Evolutionary conservation across 1,140 invertebrate species (phyloP).

Genomic region (Globodera ellingtonae): DNA sequence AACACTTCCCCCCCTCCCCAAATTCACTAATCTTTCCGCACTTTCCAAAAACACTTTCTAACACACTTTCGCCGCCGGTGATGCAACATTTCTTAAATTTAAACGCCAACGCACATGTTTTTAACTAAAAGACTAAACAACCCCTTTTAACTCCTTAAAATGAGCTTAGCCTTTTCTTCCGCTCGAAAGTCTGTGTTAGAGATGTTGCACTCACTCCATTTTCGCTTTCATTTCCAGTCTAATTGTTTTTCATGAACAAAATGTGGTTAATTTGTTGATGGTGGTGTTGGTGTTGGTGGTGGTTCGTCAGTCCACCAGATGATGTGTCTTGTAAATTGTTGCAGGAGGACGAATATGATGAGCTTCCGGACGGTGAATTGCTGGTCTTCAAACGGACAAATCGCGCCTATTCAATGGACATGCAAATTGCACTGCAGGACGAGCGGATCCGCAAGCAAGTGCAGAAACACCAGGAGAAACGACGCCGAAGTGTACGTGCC

Average conservation of each 20-base stretch:
- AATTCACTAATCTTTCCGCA: too few relatives aligned
- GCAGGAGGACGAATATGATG: background rate
- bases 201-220: background rate
- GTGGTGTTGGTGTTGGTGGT: background rate
- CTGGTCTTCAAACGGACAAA: slow-evolving; percentile 32
- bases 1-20: too few relatives aligned
- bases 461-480: slow-evolving; percentile 35
- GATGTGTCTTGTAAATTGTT: background rate
- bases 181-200: too few relatives aligned
- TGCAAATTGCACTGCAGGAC: slow-evolving; percentile 57
- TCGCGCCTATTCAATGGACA: slow-evolving; percentile 62
- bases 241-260: too few relatives aligned
- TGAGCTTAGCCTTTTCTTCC: too few relatives aligned
- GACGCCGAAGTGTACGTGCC: slow-evolving; percentile 45
- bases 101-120: too few relatives aligned
- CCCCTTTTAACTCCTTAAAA: too few relatives aligned
- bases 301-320: background rate
- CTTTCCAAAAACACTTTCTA: too few relatives aligned
- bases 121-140: too few relatives aligned
- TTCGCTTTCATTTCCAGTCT: background rate
- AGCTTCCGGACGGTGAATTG: background rate
- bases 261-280: too few relatives aligned
- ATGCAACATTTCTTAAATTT: too few relatives aligned
- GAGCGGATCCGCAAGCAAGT: slow-evolving; percentile 16
- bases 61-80: too few relatives aligned